Evolutionary conservation across 2,888 invertebrate species (phyloP).

Genomic region (Cephus rjabovi): DNA sequence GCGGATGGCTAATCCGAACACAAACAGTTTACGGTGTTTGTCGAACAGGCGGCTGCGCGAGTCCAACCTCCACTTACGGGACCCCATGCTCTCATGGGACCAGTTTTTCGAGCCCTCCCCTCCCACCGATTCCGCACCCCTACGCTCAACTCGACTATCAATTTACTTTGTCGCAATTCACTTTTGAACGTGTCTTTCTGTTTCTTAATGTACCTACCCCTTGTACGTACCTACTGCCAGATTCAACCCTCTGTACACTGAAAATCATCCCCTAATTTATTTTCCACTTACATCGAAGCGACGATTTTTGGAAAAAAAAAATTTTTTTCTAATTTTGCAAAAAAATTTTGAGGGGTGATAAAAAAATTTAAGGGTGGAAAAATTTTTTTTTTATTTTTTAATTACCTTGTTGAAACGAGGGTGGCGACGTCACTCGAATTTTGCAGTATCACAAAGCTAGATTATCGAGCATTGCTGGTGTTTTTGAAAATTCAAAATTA

Average conservation of each 20-base stretch:
- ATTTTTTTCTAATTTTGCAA: too few species aligned
- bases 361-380: background rate
- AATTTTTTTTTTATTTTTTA: background rate
- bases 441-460: background rate
- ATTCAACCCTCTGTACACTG: background rate
- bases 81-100: conserved; percentile 49
- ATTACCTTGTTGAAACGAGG: background rate
- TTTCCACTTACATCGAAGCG: too few species aligned
- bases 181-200: conserved; percentile 38
- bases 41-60: conserved; percentile 32
- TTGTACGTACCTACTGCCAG: background rate
- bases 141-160: conserved; percentile 61
- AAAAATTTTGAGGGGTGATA: background rate
- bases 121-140: conserved; percentile 20
- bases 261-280: background rate
- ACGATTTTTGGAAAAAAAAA: too few species aligned
- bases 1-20: conserved; percentile 54
- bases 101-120: conserved; percentile 42
- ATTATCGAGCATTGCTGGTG: background rate
- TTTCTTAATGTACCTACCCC: background rate
- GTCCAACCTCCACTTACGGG: conserved; percentile 9
- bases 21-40: conserved; percentile 63
- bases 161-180: conserved; percentile 57
- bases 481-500: background rate
- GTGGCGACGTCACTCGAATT: background rate